phyloP scores from a whole-genome alignment of 1,140 invertebrate genomes.

The Solenopsis invicta region DNA sequence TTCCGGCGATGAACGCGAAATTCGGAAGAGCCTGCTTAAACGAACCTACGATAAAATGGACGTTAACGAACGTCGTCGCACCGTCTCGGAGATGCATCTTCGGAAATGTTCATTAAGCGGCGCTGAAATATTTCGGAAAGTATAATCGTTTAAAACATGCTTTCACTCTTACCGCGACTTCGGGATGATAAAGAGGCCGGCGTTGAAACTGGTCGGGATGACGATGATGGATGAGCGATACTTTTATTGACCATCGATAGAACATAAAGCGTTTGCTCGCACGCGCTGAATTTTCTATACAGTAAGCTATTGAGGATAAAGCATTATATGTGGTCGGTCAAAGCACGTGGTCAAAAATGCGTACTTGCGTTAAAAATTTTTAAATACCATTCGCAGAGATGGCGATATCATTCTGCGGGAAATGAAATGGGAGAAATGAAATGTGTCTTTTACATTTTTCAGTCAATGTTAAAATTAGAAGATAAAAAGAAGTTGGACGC shows the following conservation, averaged over 20 bases:
- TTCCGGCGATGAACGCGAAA: constrained; percentile 56
- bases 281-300: constrained; percentile 5
- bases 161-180: constrained; percentile 41
- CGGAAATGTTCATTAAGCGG: constrained; percentile 51
- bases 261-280: constrained; percentile 19
- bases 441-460: constrained; percentile 12
- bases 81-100: neutral
- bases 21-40: constrained; percentile 61
- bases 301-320: neutral
- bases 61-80: constrained; percentile 47
- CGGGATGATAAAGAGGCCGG: constrained; percentile 23
- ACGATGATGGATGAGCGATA: constrained; percentile 63
- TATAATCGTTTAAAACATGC: constrained; percentile 7
- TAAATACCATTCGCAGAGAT: neutral
- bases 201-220: constrained; percentile 1
- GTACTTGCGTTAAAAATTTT: constrained; percentile 5
- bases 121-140: constrained; percentile 20
- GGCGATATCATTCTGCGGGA: neutral
- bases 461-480: constrained; percentile 41
- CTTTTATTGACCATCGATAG: constrained; percentile 50
- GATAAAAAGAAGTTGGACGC: neutral
- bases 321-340: too few species aligned
- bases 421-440: neutral
- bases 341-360: too few species aligned
- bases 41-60: constrained; percentile 40